These are phyloP conservation scores for Leptopilina myrica DNA, from an alignment of 2,888 invertebrate species.

Conservation along the genomic window DNA sequence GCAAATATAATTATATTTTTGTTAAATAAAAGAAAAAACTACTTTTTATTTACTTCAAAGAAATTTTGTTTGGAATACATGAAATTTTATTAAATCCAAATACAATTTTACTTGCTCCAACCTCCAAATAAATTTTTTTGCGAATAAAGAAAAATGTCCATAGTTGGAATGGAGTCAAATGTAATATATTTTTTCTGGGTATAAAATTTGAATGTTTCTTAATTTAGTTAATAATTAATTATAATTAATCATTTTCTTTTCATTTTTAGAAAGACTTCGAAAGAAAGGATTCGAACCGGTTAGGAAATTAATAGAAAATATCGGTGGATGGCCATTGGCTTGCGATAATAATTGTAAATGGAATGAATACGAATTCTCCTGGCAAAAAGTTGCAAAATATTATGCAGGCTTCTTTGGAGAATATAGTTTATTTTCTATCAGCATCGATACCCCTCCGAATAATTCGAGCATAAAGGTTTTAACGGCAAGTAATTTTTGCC, in stretches of 20 bases:
- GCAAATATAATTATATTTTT: too few species aligned
- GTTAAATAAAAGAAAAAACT: too few species aligned
- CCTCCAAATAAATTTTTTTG: too few species aligned
- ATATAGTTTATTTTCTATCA: conserved; percentile 41
- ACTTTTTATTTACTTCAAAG: too few species aligned
- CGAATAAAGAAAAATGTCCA: too few species aligned
- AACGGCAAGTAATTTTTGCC: neutral
- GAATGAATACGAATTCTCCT: conserved; percentile 26
- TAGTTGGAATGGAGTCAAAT: too few species aligned
- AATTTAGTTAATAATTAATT: too few species aligned
- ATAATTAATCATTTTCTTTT: neutral
- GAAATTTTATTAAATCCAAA: too few species aligned
- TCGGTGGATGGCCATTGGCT: conserved; percentile 49
- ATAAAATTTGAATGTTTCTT: too few species aligned
- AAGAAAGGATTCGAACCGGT: conserved; percentile 43
- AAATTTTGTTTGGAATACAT: too few species aligned
- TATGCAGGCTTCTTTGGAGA: conserved; percentile 46
- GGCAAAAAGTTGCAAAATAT: conserved; percentile 45
- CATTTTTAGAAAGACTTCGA: conserved; percentile 39
- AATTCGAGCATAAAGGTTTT: conserved; percentile 41
- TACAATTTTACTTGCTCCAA: too few species aligned
- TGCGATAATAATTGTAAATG: neutral
- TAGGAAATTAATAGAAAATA: conserved; percentile 39
- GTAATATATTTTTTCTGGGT: too few species aligned
- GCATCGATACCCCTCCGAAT: conserved; percentile 23